Evolutionary conservation across 1,140 invertebrate species (phyloP), one percentile per base, ranked within the genome.

Genomic region (Neelides sp.): DNA sequence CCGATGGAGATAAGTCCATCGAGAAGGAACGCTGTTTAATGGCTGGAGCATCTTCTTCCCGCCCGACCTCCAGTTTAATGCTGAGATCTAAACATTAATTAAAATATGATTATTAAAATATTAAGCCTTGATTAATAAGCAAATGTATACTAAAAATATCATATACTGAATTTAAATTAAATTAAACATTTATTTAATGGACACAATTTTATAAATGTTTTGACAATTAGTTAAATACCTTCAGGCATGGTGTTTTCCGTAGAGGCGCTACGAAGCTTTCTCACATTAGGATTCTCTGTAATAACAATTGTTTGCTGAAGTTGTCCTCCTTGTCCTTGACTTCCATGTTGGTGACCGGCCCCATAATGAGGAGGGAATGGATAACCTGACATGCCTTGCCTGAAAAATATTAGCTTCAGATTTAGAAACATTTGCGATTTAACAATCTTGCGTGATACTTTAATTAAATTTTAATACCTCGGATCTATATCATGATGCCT

Each of bases 171-270:
- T n/a, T n/a, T n/a, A n/a, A n/a, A n/a, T n/a, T n/a, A 30, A 24
- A 42, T 24, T 43, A 43, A 24, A 23, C 41, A 43, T 22, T 47
- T 19, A 4, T 20, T 10, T 20, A 15, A n/a, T 4, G 36, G 19
- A 30, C 10, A 19, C 8, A 3, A n/a, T 4, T 13, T 45, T 45
- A 3, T 20, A 5, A 17, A 35, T 4, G 13, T 19, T 23, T 34
- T 8, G 36, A 12, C 28, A 28, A 26, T 26, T 28, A 39, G 4
- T 39, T 4, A 17, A 8, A 2, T 54, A 60, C 58, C 58, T 57
- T 61, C 59, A 10, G 59, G 59, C 59, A 61, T 61, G 10, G 55
- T 56, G 40, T 61, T 61, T 48, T 61, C 59, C n/a, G 59, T 56
- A 52, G 55, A 52, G 10, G 53, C 53, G 52, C 59, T 61, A 37